Base-by-base conservation (phyloP, 1,140 invertebrate genomes). In the Nilaparvata lugens region DNA sequence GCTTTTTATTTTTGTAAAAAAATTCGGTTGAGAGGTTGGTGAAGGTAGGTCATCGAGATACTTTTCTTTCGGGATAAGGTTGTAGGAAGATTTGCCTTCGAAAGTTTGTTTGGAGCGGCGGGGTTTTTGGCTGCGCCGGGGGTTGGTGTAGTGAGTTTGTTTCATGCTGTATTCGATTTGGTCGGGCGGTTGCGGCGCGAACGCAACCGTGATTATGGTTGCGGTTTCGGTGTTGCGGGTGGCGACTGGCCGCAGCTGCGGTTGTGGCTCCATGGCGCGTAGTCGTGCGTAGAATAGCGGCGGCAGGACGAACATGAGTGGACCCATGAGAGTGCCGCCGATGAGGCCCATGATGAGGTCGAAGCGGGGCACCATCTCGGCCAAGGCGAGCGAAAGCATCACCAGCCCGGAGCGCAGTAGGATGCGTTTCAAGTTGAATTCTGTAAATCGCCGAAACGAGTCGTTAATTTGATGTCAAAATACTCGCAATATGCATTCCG, bases 331-430 rank as follows among this genome's bases (percentile, higher is more conserved):
- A 0, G 87, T 87, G 14, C 92, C 92, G 4, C 87, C 87, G 4
- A 95, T 83, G 3, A 96, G 74, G 24, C 91, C 83, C 83, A 96
- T 88, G 2, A 96, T 84, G n/a, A 91, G 77, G 62, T 93, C 91
- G 70, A 95, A 95, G 63, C 85, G 78, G 0, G 93, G 92, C 1
- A 96, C 81, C 3, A 85, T 81, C 74, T 92, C 87, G 0, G 84
- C 91, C 4, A 94, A 74, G 18, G 91, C 81, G 4, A 95, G 81
- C 0, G 86, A 84, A 1, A 87, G 61, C 0, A 81, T 76, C 13
- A 93, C 79, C 1, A 95, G 73, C 0, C 76, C 69, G 1, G 88
- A 87, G 38, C 93, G 78, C 18, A 91, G 71, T 0, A 87, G 71
- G 56, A 88, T 87, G 6, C 94, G 78, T 69, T 85, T 87, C 71